Evolutionary conservation across 92 coral and sea anemone species (phyloP).

Genomic region (Meandrina meandrites): DNA sequence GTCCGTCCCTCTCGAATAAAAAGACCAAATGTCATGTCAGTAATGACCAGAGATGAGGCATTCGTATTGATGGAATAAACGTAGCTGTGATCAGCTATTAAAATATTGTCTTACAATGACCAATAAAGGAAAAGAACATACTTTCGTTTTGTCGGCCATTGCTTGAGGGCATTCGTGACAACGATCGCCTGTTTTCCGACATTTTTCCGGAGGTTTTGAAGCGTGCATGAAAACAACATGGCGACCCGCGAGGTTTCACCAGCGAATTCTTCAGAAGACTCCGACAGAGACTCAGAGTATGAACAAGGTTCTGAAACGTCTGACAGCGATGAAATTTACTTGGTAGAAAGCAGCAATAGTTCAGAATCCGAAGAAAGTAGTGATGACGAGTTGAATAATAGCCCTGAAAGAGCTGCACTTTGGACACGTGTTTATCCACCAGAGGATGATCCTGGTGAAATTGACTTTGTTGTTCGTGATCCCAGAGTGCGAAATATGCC

Average conservation of each 20-base stretch:
- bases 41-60: too few relatives aligned
- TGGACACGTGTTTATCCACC: conserved; percentile 26
- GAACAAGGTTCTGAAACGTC: conserved; percentile 31
- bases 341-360: conserved; percentile 32
- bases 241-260: conserved; percentile 12
- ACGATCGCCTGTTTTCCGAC: conserved; percentile 11
- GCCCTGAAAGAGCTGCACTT: conserved; percentile 12
- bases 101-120: conserved; percentile 35
- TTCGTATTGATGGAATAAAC: too few relatives aligned
- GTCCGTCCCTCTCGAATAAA: too few relatives aligned
- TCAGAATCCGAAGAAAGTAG: conserved; percentile 26
- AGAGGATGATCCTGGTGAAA: conserved; percentile 6
- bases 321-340: conserved; percentile 32
- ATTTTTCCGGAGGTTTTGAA: conserved; percentile 11
- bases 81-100: conserved; percentile 44
- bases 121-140: conserved; percentile 35
- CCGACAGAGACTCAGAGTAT: conserved; percentile 31
- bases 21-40: too few relatives aligned
- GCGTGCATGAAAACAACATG: conserved; percentile 27
- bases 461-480: conserved; percentile 20
- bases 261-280: conserved; percentile 32
- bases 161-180: conserved; percentile 25
- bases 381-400: conserved; percentile 12
- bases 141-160: conserved; percentile 36
- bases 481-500: conserved; percentile 34